phyloP scores from a whole-genome alignment of 2,797 vertebrate species.

The Streptopelia turtur region DNA sequence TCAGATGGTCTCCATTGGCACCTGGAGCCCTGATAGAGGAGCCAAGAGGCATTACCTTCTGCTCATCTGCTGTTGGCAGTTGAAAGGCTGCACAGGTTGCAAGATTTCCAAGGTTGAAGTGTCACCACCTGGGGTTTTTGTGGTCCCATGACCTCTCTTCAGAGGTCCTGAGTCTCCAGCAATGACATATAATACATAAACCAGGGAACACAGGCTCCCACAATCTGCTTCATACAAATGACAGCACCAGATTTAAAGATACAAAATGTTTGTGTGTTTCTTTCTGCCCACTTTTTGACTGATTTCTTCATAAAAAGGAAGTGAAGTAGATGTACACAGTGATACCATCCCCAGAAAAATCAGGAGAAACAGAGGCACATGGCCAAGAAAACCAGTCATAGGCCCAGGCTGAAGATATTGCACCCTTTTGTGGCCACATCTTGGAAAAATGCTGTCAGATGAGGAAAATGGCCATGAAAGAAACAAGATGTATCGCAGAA shows the following conservation, averaged over 20 bases:
- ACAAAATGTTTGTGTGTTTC: not conserved
- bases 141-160: not conserved
- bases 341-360: not conserved
- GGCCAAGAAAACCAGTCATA: not conserved
- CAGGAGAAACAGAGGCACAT: not conserved
- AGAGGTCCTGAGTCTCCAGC: not conserved
- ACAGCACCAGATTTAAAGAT: not conserved
- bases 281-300: not conserved
- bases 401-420: not conserved
- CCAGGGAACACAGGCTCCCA: not conserved
- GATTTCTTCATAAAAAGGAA: not conserved
- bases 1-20: not conserved
- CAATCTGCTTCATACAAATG: not conserved
- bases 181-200: not conserved
- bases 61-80: rapidly evolving
- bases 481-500: not conserved
- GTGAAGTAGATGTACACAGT: not conserved
- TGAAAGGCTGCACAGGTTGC: rapidly evolving
- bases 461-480: not conserved
- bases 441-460: not conserved
- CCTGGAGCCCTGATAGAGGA: not conserved
- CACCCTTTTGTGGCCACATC: not conserved
- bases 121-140: not conserved
- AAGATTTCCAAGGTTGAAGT: not conserved
- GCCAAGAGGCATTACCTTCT: not conserved